Base-by-base conservation (phyloP, 2,888 invertebrate species). In the Diploptera punctata region DNA sequence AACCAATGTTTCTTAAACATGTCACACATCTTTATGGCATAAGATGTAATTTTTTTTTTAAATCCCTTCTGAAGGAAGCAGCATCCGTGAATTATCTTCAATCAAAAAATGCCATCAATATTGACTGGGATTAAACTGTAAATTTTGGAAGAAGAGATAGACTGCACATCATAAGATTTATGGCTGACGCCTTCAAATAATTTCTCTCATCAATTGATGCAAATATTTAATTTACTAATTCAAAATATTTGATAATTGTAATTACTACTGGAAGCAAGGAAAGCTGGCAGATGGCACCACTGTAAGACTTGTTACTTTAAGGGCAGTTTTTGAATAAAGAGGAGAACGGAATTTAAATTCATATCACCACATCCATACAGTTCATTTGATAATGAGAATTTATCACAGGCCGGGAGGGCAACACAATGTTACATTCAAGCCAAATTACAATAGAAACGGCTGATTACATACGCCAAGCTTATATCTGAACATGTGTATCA, bases 401-500 rank as follows among this genome's bases (percentile, higher is more conserved):
- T 69, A 69, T 69, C 69, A 69, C 69, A 69, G 69, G 69, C 29
- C 60, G 57, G 24, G 38, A 24, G 57, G 43, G 57, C 29, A 10
- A 3, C 52, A 52, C 2, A 10, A 21, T 52, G 19, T 24, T 24
- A 24, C 3, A 21, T 52, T 52, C 24, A 38, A 9, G 5, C 13
- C 33, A 33, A 33, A 7, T n/a, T 47, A n/a, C 26, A 57, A 57
- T 16, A 57, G n/a, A 57, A 57, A 31, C 4, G 57, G 57, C 16
- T n/a, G 29, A 29, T 57, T 57, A 57, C 29, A 29, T 1, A 29
- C 29, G 7, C 57, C 57, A 57, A 31, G 57, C 24, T n/a, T 57
- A 57, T 2, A 1, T 21, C 5, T n/a, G 29, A 24, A 4, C 9
- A 3, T 4, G 3, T 54, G 4, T 52, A 5, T 24, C 52, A 24